Evolutionary conservation across 2,113 vertebrate species (phyloP), one percentile per base, ranked within the genome.

Genomic region (Stictonetta naevosa): DNA sequence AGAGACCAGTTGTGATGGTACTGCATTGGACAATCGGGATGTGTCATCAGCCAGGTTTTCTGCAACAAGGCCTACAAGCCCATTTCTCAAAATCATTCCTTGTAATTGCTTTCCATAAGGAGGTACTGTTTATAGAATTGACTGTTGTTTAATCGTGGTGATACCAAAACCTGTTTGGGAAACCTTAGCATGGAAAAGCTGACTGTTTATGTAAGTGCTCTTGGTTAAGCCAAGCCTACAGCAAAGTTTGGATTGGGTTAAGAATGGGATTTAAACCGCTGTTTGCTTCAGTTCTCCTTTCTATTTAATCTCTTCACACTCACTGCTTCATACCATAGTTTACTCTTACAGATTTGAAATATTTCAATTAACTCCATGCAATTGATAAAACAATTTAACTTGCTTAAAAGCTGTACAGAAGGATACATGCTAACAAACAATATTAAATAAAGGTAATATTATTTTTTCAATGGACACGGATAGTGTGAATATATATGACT

Each of bases 81-180:
- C 10, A 6, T 80, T 85, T 19, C 12, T 90, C 66, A 91, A 91
- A 91, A 90, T 79, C 14, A 83, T 55, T 87, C 60, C 18, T 71
- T 93, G 93, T 69, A 97, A 92, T 83, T 91, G 72, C 26, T 88
- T 96, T 96, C 33, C 42, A 19, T 69, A 80, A 52, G 50, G 69
- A 52, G 50, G 69, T 73, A 79, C 59, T 94, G 63, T 91, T 93
- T 88, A 84, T 76, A 85, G 75, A 79, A 83, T 26, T 88, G 87
- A 92, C 55, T 72, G 71, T 68, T 88, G 34, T 78, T 93, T 86
- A 95, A 74, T 83, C 81, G 84, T 62, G 60, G 52, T 22, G 48
- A 71, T 90, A 90, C 40, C 77, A 92, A 48, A 83, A 95, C 91
- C 18, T 55, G 12, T 83, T 62, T 64, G 83, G 64, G 58, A 94